Base-by-base conservation (phyloP, 1,140 invertebrate genomes). In the Cydia pomonella region DNA sequence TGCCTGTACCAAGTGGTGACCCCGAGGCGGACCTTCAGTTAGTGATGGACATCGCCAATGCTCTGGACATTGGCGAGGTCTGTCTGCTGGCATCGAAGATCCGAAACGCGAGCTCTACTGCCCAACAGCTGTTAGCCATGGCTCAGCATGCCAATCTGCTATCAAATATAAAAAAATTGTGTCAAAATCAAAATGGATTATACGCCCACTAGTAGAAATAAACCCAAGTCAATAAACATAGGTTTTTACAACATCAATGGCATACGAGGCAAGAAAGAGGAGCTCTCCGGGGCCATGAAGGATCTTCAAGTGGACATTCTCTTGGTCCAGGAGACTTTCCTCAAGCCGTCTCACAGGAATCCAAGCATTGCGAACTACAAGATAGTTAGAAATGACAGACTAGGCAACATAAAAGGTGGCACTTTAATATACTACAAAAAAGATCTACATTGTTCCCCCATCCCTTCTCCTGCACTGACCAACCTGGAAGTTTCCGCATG, bases 161-260 rank as follows among this genome's bases (percentile, higher is more conserved):
- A 12, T 47, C 44, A 6, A 47, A 47, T 13, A 47, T 47, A 3
- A 47, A 47, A 47, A 16, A 47, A 6, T 12, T 47, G 10, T 47
- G 16, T 13, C 9, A 10, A 16, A 47, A 13, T 7, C 13, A 47
- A 9, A 47, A 47, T 47, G 44, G 44, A 12, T 7, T 13, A 47
- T 47, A 47, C 44, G 10, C 10, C 44, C 3, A 47, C 44, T 47
- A 13, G 12, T 16, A 47, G 44, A 47, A 7, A 13, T 16, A 47
- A 47, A 47, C 44, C 44, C 16, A 47, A 7, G 13, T 13, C 10
- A 13, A 9, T 47, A 47, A 47, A 47, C 13, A 47, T 47, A 9
- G 44, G 44, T 47, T 47, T 47, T 47, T 47, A 13, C 44, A 47
- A 47, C 9, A 47, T 47, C 13, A 47, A 78, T 79, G 0, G 33